Conservation (phyloP, 2,113 vertebrate genomes). For the Amphiprion ocellaris region DNA sequence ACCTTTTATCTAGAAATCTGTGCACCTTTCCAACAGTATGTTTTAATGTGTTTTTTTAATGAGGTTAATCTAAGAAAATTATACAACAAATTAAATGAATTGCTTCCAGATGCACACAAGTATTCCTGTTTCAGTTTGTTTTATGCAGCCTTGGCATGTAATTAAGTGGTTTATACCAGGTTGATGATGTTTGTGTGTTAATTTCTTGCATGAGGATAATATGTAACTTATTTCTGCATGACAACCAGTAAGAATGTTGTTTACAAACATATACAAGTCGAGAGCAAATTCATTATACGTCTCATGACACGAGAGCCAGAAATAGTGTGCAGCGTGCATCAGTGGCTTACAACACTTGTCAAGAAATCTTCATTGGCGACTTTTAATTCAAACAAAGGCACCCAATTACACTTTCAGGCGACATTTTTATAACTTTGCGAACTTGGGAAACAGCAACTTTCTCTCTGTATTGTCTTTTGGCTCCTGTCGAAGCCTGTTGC, state of each 20-base stretch:
- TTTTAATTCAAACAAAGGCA: slow-evolving; percentile 63
- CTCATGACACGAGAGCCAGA: slow-evolving; percentile 21
- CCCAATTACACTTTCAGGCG: slow-evolving; percentile 54
- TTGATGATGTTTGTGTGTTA: slow-evolving; percentile 54
- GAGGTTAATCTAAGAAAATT: slow-evolving; percentile 34
- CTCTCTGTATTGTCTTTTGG: slow-evolving; percentile 34
- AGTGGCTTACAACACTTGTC: slow-evolving; percentile 34
- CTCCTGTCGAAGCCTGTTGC: slow-evolving; percentile 48
- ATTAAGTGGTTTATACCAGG: slow-evolving; percentile 58
- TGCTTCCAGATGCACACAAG: slow-evolving; percentile 3
- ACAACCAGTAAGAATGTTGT: slow-evolving; percentile 52
- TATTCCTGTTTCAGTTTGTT: slow-evolving; percentile 31
- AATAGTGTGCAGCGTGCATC: slow-evolving; percentile 35
- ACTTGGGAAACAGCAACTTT: slow-evolving; percentile 62
- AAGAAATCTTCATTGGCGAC: slow-evolving; percentile 32
- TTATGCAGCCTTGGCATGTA: slow-evolving; percentile 42
- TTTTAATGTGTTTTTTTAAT: slow-evolving; percentile 25
- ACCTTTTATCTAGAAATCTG: background rate
- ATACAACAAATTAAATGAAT: slow-evolving; percentile 41
- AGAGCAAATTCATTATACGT: slow-evolving; percentile 54
- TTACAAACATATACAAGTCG: slow-evolving; percentile 63
- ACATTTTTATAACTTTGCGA: slow-evolving; percentile 39
- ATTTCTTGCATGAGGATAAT: slow-evolving; percentile 19
- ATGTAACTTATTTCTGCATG: slow-evolving; percentile 24
- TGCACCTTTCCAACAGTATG: background rate